Percentiles rank a stretch among this genome's conserved stretches.
phyloP scores from a whole-genome alignment of 2,113 vertebrate species.

The Hyperopisus bebe region DNA sequence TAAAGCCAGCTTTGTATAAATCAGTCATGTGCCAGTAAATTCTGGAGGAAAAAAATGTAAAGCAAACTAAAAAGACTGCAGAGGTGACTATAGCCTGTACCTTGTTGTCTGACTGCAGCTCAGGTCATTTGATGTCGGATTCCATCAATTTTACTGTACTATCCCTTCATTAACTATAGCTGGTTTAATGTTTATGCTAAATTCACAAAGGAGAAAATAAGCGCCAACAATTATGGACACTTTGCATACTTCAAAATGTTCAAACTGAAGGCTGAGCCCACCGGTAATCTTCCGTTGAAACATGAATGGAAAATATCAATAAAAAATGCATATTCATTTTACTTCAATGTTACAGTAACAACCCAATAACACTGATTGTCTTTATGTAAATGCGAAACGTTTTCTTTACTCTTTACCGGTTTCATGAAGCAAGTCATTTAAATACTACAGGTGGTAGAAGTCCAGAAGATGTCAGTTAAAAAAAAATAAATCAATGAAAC shows the following conservation, averaged over 20 bases:
- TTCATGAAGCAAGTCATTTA: not conserved
- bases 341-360: not conserved
- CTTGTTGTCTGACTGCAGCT: not conserved
- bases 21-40: not conserved
- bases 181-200: not conserved
- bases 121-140: not conserved
- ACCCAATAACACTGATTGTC: not conserved
- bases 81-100: not conserved
- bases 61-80: not conserved
- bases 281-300: not conserved
- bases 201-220: not conserved
- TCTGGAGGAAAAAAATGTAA: not conserved
- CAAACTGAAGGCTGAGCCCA: not conserved
- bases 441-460: not conserved
- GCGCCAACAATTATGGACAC: not conserved
- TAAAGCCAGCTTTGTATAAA: not conserved
- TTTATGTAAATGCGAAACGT: not conserved
- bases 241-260: not conserved
- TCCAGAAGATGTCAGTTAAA: not conserved
- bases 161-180: not conserved
- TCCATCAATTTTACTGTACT: not conserved
- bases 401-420: not conserved
- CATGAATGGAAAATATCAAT: not conserved
- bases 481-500: not conserved
- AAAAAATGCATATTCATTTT: not conserved